Conservation (phyloP, 2,888 invertebrate species). For the Lottia scabra region DNA sequence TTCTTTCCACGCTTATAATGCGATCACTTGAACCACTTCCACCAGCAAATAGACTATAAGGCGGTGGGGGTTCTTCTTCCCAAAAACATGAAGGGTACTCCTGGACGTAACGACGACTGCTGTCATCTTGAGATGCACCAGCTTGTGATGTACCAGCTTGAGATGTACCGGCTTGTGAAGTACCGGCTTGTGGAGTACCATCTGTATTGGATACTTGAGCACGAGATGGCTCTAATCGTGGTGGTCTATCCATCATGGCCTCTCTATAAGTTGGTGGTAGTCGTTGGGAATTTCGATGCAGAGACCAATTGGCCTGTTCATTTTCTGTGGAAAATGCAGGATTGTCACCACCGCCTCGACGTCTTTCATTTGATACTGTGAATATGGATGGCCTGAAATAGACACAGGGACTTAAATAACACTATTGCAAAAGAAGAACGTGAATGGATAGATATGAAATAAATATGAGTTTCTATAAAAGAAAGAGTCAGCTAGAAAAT, state of each 20-base stretch:
- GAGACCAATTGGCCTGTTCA: constrained; percentile 10
- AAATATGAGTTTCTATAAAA: too few relatives aligned
- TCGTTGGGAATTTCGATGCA: constrained; percentile 16
- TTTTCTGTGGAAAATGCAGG: constrained; percentile 24
- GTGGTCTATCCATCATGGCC: constrained; percentile 18
- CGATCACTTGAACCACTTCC: not conserved
- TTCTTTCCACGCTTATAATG: not conserved
- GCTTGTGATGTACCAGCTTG: not conserved
- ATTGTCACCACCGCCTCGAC: constrained; percentile 24
- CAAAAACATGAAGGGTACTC: constrained; percentile 31
- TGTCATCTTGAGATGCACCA: not conserved
- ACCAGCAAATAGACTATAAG: constrained; percentile 19
- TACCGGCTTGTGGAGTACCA: not conserved
- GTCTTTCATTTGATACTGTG: constrained; percentile 13
- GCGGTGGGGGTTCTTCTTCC: constrained; percentile 32
- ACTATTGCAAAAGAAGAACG: too few relatives aligned
- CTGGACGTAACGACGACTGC: constrained; percentile 18
- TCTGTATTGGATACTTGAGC: not conserved
- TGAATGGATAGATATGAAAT: too few relatives aligned
- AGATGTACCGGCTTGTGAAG: not conserved
- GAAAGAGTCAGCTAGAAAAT: too few relatives aligned
- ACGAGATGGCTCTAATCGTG: not conserved
- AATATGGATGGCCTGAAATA: constrained; percentile 19
- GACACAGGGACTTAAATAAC: too few relatives aligned
- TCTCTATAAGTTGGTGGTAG: constrained; percentile 27